These are phyloP conservation scores for Hermaeophaga mercurialis DNA, from an alignment of 2,888 invertebrate species.

Conservation along the genomic window DNA sequence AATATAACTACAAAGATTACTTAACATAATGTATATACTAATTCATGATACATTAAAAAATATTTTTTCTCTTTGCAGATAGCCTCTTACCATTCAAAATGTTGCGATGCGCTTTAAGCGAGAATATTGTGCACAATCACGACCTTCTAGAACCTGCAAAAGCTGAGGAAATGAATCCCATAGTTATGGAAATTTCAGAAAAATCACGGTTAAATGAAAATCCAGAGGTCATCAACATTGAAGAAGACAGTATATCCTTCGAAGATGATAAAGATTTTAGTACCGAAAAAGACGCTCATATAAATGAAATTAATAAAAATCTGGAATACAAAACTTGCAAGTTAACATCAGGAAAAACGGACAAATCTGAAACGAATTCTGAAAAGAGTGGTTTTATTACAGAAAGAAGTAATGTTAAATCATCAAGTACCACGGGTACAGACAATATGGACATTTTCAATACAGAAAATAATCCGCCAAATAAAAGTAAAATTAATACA, in stretches of 20 bases:
- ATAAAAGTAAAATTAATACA: neutral
- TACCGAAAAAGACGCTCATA: neutral
- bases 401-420: no score
- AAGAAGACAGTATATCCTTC: neutral
- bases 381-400: no score
- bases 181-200: neutral
- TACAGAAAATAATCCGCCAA: no score
- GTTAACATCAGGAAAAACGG: neutral
- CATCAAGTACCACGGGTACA: neutral
- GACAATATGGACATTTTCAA: neutral
- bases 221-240: neutral
- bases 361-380: neutral
- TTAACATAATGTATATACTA: no score
- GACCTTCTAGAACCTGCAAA: neutral
- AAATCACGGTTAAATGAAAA: neutral
- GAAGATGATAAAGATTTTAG: neutral
- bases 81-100: neutral
- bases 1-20: no score
- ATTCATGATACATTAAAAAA: no score
- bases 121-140: conserved; percentile 2
- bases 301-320: neutral
- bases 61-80: conserved; percentile 2
- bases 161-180: neutral
- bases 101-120: neutral
- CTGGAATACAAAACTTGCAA: neutral